phyloP scores from a whole-genome alignment of 2,888 invertebrate species.

The Drosophila recens region DNA sequence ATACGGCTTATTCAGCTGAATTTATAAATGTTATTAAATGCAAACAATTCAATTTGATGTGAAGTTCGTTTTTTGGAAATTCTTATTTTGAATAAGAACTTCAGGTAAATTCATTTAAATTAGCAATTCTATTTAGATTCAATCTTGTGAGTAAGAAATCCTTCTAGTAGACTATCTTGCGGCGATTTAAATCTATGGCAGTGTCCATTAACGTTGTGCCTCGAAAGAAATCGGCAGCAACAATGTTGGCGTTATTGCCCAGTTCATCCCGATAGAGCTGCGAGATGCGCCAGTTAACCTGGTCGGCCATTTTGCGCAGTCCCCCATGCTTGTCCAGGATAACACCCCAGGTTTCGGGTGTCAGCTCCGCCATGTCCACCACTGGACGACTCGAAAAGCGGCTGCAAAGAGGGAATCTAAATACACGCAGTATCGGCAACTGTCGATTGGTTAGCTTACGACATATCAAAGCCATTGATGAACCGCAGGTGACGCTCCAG shows the following conservation, averaged over 20 bases:
- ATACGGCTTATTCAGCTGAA: slow-evolving; percentile 44
- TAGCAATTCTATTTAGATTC: background rate
- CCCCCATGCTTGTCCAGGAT: slow-evolving; percentile 87
- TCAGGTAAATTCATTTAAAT: background rate
- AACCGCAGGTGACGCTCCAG: slow-evolving; percentile 86
- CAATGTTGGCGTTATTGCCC: slow-evolving; percentile 87
- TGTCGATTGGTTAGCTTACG: slow-evolving; percentile 68
- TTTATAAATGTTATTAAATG: slow-evolving; percentile 48
- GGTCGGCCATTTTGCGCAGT: slow-evolving; percentile 88
- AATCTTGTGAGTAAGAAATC: background rate
- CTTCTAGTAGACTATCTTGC: slow-evolving; percentile 59
- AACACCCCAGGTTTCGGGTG: slow-evolving; percentile 88
- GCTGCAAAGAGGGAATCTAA: slow-evolving; percentile 39
- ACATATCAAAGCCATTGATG: slow-evolving; percentile 76
- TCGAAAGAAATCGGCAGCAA: slow-evolving; percentile 88
- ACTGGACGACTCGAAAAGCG: slow-evolving; percentile 84
- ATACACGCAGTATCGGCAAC: too few relatives aligned
- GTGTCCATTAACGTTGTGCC: slow-evolving; percentile 87
- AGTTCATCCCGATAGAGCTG: slow-evolving; percentile 86
- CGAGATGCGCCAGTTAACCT: slow-evolving; percentile 88
- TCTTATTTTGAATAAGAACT: background rate
- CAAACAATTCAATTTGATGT: slow-evolving; percentile 12
- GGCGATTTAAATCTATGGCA: slow-evolving; percentile 83
- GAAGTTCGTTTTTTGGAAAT: background rate
- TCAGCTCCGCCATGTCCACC: slow-evolving; percentile 90